Base-by-base conservation (phyloP, 1,140 invertebrate genomes). In the Habropoda laboriosa region DNA sequence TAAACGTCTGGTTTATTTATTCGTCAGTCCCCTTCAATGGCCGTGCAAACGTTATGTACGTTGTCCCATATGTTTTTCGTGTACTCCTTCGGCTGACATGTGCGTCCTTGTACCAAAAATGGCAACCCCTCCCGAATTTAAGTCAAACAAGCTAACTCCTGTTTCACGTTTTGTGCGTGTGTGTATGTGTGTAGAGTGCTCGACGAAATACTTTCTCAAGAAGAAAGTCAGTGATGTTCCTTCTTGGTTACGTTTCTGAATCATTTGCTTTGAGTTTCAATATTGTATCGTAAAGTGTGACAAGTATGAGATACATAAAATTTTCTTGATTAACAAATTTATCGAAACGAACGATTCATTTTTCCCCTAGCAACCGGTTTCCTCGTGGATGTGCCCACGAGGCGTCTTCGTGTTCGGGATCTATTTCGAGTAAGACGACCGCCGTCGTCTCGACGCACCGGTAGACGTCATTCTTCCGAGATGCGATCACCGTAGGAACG, bases 381-480 rank as follows among this genome's bases (percentile, higher is more conserved):
- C 35, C 73, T 35, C 38, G 70, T 66, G 53, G 35, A 49, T 47
- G 24, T 30, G 24, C 61, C 68, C 70, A 72, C 74, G 66, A 32
- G 51, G 45, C 72, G 61, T 55, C 57, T 68, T 73, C 79, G 63
- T 57, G 58, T 75, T 83, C 82, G 42, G 45, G 75, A 81, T 89
- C 88, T 90, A 91, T 91, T 91, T 90, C 86, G 79, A 85, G 85
- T 86, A 68, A 64, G 84, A 79, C 85, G 75, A 70, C 53, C 79
- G 86, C 84, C 86, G 88, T 82, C 89, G 89, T 91, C 91, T 91
- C 88, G 90, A 90, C 89, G 85, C 86, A 82, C 77, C 87, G 85
- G 82, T 89, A 91, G 90, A 92, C 90, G 87, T 90, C 89, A 90
- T 92, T 90, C 89, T 89, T 87, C 87, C 83, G 88, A 88, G 84